These are phyloP conservation scores for Balanococcus diminutus DNA, from an alignment of 2,888 invertebrate species.

Conservation along the genomic window DNA sequence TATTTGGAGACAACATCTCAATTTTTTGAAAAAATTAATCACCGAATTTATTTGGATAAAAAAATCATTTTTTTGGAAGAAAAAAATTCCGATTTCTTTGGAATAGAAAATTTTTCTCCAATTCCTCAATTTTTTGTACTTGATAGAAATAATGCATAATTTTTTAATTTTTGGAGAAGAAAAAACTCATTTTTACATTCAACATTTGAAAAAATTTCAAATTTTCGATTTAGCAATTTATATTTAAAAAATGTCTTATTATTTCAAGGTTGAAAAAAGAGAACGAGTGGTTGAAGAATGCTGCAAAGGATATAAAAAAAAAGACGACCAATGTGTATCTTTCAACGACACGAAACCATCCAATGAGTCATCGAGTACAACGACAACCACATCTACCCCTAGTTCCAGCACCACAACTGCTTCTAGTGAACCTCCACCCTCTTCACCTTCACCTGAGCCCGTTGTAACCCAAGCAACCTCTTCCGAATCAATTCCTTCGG, in stretches of 20 bases:
- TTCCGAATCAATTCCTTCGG: not conserved
- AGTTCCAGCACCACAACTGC: not conserved
- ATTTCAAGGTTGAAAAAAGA: constrained; percentile 20
- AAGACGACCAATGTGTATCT: not conserved
- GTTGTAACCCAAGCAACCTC: not conserved
- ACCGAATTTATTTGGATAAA: too few species aligned
- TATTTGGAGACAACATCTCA: too few species aligned
- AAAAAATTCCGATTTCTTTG: too few species aligned
- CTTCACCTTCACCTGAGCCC: not conserved
- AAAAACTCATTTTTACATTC: too few species aligned
- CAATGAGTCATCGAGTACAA: not conserved
- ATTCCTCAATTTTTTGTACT: too few species aligned
- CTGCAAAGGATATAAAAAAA: not conserved
- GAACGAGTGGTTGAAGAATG: constrained; percentile 7
- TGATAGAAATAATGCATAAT: not conserved
- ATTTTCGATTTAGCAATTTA: too few species aligned
- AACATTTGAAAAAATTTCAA: too few species aligned
- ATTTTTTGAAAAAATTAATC: too few species aligned
- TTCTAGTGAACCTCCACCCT: not conserved
- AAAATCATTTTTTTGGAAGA: too few species aligned
- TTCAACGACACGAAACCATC: not conserved
- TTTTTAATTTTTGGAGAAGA: not conserved
- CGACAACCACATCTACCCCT: not conserved
- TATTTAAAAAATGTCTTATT: not conserved
- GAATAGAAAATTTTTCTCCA: too few species aligned